A percentile compares a stretch with the other conserved stretches of the same genome.
Conservation (phyloP, 2,888 invertebrate genomes). For the Teinopalpus imperialis region DNA sequence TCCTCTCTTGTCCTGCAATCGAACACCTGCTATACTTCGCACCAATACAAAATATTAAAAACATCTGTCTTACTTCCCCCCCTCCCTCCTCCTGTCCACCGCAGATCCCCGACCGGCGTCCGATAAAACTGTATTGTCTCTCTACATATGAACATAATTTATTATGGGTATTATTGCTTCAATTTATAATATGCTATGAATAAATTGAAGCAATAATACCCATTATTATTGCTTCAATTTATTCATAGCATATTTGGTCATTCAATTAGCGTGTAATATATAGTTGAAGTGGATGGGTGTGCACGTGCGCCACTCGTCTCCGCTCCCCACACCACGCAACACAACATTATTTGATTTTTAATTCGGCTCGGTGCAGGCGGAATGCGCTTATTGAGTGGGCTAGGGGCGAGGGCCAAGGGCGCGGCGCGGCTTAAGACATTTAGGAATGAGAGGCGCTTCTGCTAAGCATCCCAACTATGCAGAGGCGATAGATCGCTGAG, state of each 20-base stretch:
- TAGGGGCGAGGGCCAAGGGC: conserved; percentile 21
- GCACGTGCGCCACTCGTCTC: background rate
- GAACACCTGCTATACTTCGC: too few species aligned
- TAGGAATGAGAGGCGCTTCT: conserved; percentile 9
- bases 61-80: too few species aligned
- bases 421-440: conserved; percentile 15
- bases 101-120: too few species aligned
- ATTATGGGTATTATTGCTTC: conserved; percentile 11
- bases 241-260: background rate
- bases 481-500: conserved; percentile 18
- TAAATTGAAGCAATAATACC: too few species aligned
- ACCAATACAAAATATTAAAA: too few species aligned
- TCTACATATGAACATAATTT: conserved; percentile 9
- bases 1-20: too few species aligned
- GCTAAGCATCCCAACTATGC: conserved; percentile 15
- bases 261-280: background rate
- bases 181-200: too few species aligned
- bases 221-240: background rate
- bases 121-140: too few species aligned
- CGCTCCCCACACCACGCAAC: conserved; percentile 28
- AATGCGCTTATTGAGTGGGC: conserved; percentile 69
- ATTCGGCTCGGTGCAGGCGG: conserved; percentile 65
- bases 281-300: background rate
- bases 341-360: conserved; percentile 79
- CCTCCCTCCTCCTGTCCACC: background rate